Evolutionary conservation across 2,888 invertebrate genomes (phyloP), one percentile per base, ranked within the genome.

Genomic region (Erebia aethiops): DNA sequence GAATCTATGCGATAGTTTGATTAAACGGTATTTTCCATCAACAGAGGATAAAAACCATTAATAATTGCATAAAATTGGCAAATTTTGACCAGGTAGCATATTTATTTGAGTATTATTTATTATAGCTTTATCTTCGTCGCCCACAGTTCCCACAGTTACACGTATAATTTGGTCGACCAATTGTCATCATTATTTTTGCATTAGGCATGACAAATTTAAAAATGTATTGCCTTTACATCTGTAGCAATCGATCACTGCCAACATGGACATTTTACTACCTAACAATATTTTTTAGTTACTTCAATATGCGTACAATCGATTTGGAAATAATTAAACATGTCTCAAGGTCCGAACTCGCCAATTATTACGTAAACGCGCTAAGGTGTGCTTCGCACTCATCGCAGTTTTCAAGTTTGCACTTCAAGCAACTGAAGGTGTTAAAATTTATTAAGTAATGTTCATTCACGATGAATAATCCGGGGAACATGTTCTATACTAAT

Each of bases 361-460:
- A 89, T 87, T 87, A 82, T 87, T 89, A 88, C 89, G 89, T 85
- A 87, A 89, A 90, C 87, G 83, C 74, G 72, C 79, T 67, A 61
- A 69, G 64, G 57, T 69, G 68, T 77, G 76, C 74, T 73, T 84
- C 71, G 83, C 82, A 82, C 80, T 78, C 81, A 78, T 82, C 78
- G 78, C 77, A 77, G 76, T 78, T 79, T 77, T 76, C 79, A 78
- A 78, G 41, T 71, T 58, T 46, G 35, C n/a, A 63, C 43, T 61
- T 52, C 67, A 62, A 62, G 52, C 62, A 41, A 58, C 68, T 69
- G 66, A 69, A 73, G 68, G 57, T 66, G 41, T 65, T 43, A 56
- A 64, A 35, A 10, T 21, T 51, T 63, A 49, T 18, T 5, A 51
- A n/a, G n/a, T n/a, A n/a, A 10, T 18, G 13, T 46, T 7, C 26